phyloP scores from a whole-genome alignment of 2,113 vertebrate species.

The Serinus canaria region DNA sequence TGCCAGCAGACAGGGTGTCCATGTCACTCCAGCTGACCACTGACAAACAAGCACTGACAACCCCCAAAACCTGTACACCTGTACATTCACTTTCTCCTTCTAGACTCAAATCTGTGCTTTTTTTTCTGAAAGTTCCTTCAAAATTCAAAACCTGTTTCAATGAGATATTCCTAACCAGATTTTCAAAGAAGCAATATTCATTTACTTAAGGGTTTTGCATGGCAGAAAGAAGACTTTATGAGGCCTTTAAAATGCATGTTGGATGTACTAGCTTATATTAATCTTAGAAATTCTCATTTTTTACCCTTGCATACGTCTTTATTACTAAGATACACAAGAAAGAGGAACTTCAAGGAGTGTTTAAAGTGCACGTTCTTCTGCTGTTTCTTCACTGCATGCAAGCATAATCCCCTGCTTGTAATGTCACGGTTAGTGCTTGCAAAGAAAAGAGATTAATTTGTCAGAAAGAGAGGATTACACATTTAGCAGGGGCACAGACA shows the following conservation, averaged over 20 bases:
- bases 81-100: not conserved
- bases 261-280: not conserved
- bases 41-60: not conserved
- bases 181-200: not conserved
- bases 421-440: not conserved
- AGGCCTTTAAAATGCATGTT: not conserved
- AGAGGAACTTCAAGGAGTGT: not conserved
- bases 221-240: not conserved
- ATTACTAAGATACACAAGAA: not conserved
- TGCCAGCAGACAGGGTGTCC: too few species aligned
- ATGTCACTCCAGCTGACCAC: not conserved
- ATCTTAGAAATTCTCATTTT: not conserved
- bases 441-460: constrained; percentile 17
- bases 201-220: not conserved
- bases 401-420: constrained; percentile 35
- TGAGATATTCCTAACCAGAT: not conserved
- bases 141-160: not conserved
- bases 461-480: constrained; percentile 40
- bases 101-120: not conserved
- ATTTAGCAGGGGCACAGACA: not conserved
- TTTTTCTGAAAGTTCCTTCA: not conserved
- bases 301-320: not conserved
- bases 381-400: not conserved
- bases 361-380: not conserved
- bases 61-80: not conserved